Evolutionary conservation across 2,797 vertebrate species (phyloP).

Genomic region (Okamejei kenojei): DNA sequence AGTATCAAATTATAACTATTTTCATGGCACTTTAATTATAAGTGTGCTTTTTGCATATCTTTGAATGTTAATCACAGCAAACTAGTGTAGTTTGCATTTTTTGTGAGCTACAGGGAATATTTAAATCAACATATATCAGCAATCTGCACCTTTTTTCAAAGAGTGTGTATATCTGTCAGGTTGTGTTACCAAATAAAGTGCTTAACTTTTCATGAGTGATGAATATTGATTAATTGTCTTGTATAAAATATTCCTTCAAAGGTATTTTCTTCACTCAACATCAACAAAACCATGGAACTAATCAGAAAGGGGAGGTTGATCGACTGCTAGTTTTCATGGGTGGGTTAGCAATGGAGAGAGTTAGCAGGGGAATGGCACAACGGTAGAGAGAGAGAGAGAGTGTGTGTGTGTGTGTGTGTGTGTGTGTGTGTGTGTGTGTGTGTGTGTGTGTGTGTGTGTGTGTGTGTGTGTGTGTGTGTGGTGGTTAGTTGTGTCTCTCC

Average conservation of each 20-base stretch:
- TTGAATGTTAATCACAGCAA: slow-evolving; percentile 55
- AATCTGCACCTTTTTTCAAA: not conserved
- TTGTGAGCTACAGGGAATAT: slow-evolving; percentile 30
- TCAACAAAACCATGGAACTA: too few relatives aligned
- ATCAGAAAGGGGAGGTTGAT: not conserved
- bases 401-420: too few relatives aligned
- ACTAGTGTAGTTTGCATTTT: slow-evolving; percentile 16
- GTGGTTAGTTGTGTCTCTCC: too few relatives aligned
- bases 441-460: too few relatives aligned
- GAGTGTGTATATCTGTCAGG: not conserved
- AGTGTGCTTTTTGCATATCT: slow-evolving; percentile 50
- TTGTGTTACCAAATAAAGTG: slow-evolving; percentile 2
- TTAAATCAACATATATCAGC: slow-evolving; percentile 28
- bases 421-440: too few relatives aligned
- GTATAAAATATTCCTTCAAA: not conserved
- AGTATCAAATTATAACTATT: slow-evolving; percentile 53
- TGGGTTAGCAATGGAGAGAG: too few relatives aligned
- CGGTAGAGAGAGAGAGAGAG: too few relatives aligned
- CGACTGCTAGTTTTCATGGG: too few relatives aligned
- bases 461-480: too few relatives aligned
- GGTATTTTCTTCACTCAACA: too few relatives aligned
- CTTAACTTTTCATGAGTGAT: not conserved
- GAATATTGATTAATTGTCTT: not conserved
- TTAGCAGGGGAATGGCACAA: too few relatives aligned
- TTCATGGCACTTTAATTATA: slow-evolving; percentile 57